Percentiles rank a stretch among this genome's conserved stretches.
Conservation (phyloP, 2,113 vertebrate genomes). For the Hypocryptadius cinnamomeus region DNA sequence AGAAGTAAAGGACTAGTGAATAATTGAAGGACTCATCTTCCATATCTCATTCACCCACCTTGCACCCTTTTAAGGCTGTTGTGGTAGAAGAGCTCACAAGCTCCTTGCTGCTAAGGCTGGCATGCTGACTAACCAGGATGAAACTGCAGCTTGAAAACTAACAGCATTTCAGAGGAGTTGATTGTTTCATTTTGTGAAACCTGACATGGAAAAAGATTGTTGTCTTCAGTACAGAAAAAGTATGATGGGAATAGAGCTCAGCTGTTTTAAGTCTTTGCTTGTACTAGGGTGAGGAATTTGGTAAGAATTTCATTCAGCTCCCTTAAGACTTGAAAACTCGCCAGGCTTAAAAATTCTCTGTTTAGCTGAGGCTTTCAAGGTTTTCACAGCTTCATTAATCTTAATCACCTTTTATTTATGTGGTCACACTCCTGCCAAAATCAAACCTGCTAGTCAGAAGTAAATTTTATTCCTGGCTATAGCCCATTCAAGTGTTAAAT, state of each 20-base stretch:
- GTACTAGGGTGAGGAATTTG: background rate
- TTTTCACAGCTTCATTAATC: conserved; percentile 35
- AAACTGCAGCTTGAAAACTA: background rate
- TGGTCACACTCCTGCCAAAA: background rate
- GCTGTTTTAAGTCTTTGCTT: background rate
- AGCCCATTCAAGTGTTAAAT: background rate
- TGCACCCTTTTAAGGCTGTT: background rate
- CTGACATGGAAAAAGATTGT: background rate
- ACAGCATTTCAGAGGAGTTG: background rate
- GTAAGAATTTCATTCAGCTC: background rate
- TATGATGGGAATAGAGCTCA: background rate
- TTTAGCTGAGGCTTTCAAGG: background rate
- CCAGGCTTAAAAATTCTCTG: background rate
- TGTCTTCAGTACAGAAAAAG: background rate
- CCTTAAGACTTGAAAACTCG: background rate
- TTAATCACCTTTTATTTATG: conserved; percentile 10
- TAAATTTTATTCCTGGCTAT: conserved; percentile 14
- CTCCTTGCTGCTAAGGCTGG: background rate
- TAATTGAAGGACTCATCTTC: background rate
- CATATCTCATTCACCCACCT: background rate
- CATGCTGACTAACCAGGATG: background rate
- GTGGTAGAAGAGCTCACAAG: background rate
- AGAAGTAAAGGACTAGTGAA: background rate
- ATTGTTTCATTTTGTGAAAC: background rate
- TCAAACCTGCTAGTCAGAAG: background rate